Evolutionary conservation across 2,113 vertebrate genomes (phyloP).

Genomic region (Actinemys pallida): DNA sequence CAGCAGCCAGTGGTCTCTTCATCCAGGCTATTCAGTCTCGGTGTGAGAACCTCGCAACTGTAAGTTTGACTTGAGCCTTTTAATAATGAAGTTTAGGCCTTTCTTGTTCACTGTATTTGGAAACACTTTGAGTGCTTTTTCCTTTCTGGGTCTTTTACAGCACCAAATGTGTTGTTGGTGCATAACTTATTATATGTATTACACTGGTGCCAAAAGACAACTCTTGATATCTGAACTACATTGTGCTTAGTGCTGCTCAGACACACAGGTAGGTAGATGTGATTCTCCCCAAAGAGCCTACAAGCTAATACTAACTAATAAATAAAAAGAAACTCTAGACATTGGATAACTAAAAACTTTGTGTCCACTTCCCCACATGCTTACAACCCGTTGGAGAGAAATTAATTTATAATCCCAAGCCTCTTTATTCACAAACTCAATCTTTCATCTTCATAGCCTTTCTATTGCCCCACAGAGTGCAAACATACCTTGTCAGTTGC

Average conservation of each 20-base stretch:
- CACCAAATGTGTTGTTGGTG: constrained; percentile 1
- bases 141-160: constrained; percentile 37
- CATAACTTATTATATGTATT: background rate
- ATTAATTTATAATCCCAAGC: background rate
- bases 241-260: background rate
- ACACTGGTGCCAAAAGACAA: background rate
- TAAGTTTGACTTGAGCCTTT: constrained; percentile 75
- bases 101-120: background rate
- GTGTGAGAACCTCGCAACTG: constrained; percentile 92
- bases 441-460: background rate
- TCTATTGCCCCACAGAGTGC: background rate
- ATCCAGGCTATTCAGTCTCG: constrained; percentile 98
- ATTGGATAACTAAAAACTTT: background rate
- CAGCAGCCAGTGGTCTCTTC: constrained; percentile 97
- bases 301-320: background rate
- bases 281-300: background rate
- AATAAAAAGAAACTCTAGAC: background rate
- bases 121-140: background rate
- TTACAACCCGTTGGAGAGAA: background rate
- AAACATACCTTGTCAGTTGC: background rate
- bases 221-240: background rate
- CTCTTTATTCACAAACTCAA: background rate
- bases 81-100: background rate
- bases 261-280: background rate
- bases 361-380: background rate